Evolutionary conservation across 1,140 invertebrate species (phyloP).

Genomic region (Papilio xuthus): DNA sequence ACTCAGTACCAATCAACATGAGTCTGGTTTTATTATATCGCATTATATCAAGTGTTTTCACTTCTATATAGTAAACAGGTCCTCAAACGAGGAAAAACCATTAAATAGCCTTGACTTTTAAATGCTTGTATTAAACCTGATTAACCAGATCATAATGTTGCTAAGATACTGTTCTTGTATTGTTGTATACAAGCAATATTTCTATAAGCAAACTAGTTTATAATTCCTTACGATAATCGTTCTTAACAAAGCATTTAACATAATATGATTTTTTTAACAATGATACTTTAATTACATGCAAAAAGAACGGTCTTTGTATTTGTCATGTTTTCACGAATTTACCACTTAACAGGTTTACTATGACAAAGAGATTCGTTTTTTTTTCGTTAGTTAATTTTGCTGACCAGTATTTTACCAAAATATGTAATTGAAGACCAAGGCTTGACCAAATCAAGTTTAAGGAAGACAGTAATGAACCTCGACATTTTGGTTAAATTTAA

Average conservation of each 20-base stretch:
- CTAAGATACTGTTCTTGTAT: neutral
- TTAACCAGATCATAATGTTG: neutral
- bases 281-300: too few relatives aligned
- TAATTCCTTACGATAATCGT: neutral
- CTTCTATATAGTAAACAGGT: neutral
- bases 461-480: neutral
- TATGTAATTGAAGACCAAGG: neutral
- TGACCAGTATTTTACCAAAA: too few relatives aligned
- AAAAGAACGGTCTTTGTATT: too few relatives aligned
- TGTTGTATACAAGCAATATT: neutral
- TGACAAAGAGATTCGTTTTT: too few relatives aligned
- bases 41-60: neutral
- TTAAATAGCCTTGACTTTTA: neutral
- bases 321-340: neutral
- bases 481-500: neutral
- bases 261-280: neutral
- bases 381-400: too few relatives aligned
- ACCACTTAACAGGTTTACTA: neutral
- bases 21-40: neutral
- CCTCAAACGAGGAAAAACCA: neutral
- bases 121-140: neutral
- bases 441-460: neutral
- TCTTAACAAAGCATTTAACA: neutral
- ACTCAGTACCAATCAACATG: neutral
- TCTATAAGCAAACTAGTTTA: constrained; percentile 2